Percentiles rank a stretch among this genome's conserved stretches.
phyloP scores from a whole-genome alignment of 35 echinoderm and acorn worm species.

The Amphiura filiformis region DNA sequence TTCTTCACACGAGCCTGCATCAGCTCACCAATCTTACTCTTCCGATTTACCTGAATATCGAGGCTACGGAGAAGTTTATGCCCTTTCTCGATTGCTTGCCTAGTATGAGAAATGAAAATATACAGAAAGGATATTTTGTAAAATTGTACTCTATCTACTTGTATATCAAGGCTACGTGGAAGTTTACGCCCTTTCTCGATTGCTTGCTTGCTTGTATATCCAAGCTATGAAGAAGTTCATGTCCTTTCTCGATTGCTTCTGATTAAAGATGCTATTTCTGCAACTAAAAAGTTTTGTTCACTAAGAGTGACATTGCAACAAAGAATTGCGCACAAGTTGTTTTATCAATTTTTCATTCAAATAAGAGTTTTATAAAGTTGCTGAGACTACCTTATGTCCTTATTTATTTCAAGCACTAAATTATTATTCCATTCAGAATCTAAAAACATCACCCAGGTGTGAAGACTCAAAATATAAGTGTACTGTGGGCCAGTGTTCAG shows the following conservation, averaged over 20 bases:
- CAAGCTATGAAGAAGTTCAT: background rate
- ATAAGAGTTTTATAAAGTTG: no score
- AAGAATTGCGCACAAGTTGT: no score
- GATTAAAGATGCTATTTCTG: background rate
- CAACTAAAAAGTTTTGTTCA: background rate
- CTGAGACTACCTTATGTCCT: no score
- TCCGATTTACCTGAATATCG: background rate
- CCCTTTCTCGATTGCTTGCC: background rate
- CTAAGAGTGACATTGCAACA: no score
- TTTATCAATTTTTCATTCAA: no score
- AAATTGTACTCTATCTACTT: background rate
- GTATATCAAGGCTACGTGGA: background rate
- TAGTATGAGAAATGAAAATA: no score
- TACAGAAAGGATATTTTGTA: no score
- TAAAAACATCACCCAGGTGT: no score
- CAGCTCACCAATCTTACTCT: background rate
- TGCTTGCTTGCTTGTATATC: background rate
- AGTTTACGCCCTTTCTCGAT: background rate
- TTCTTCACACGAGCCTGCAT: constrained; percentile 10
- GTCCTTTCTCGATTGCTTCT: background rate
- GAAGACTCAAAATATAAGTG: no score
- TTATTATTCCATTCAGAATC: no score
- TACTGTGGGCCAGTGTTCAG: no score
- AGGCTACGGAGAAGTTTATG: background rate
- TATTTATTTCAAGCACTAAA: no score